Evolutionary conservation across 2,113 vertebrate species (phyloP), one percentile per base, ranked within the genome.

Genomic region (Tor tambroides): DNA sequence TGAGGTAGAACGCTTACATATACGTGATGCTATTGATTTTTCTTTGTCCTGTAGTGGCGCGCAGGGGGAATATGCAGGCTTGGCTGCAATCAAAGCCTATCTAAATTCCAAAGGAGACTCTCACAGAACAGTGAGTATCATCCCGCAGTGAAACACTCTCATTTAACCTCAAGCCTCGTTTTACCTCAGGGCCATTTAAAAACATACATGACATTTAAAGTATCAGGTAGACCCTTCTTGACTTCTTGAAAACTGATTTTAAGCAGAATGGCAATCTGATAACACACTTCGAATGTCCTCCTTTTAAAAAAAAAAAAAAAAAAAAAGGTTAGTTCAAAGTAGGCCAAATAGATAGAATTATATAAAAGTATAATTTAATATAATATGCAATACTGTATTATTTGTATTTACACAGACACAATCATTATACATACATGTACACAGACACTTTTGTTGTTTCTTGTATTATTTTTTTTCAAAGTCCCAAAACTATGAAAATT

Each of bases 81-180:
- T 99, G 92, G 97, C 98, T 89, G 97, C 97, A 35, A 99, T 99
- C 91, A 98, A 97, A 91, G 98, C 98, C 67, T 99, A 98, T 92
- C 93, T 99, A 87, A 97, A 96, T 90, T 96, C 95, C 86, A 98
- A 95, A 95, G 98, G 98, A 91, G 96, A 99, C 89, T 87, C 38
- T 15, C 95, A 96, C 0, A 94, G 98, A 92, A 97, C 92, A 1
- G 98, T 99, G 94, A 97, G 97, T 96, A 72, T 87, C 46, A 65
- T 77, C 12, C 32, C 61, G 30, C 23, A 49, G 63, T 43, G 2
- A 56, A 41, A 21, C 2, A 2, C 14, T 3, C n/a, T 49, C 43
- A 49, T 75, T 49, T 28, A 46, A 56, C 43, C 3, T 46, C 11
- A 46, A 46, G 43, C 17, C 15, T 54, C 14, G 74, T 9, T 17